Evolutionary conservation across 2,888 invertebrate genomes (phyloP), one percentile per base, ranked within the genome.

Genomic region (Stenchaetothrips biformis): DNA sequence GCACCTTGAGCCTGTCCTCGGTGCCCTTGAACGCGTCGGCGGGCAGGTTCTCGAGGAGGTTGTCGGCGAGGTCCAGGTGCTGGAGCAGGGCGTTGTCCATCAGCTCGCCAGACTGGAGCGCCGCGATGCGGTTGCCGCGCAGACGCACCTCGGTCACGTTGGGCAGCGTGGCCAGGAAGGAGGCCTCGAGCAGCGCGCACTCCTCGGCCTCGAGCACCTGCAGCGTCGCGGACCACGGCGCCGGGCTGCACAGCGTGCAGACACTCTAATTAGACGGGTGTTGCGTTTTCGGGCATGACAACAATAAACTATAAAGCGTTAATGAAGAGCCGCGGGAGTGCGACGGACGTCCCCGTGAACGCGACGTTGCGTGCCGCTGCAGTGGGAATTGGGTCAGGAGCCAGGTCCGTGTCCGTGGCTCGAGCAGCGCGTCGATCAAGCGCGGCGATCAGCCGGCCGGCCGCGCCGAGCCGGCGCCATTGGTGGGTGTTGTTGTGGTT

Each of bases 111-210:
- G 67, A 8, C 67, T 74, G 9, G 6, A 74, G 67, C 25, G 67
- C 11, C 21, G 67, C 21, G 25, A 74, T 8, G 25, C 67, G 67
- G 67, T 74, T 74, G 67, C 67, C 67, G 67, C 67, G 67, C 8
- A 74, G 67, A 11, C 67, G 67, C 21, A 25, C 67, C 21, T 74
- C 67, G 21, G 67, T 74, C 67, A 74, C 21, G 67, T 74, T 74
- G 67, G 67, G 67, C 21, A 74, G 67, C 67, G 67, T 11, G 67
- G 67, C 67, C 67, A 74, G 67, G 67, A 74, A 74, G 67, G 67
- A 74, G 25, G 25, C 7, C 9, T 74, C 67, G 25, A 25, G 67
- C 21, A 74, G 21, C 8, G 67, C 67, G 67, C 67, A 74, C 9
- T 74, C 21, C 67, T 74, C 67, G 9, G 67, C 67, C 67, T 74